Evolutionary conservation across 2,888 invertebrate genomes (phyloP).

Genomic region (Leucophenga maculata): DNA sequence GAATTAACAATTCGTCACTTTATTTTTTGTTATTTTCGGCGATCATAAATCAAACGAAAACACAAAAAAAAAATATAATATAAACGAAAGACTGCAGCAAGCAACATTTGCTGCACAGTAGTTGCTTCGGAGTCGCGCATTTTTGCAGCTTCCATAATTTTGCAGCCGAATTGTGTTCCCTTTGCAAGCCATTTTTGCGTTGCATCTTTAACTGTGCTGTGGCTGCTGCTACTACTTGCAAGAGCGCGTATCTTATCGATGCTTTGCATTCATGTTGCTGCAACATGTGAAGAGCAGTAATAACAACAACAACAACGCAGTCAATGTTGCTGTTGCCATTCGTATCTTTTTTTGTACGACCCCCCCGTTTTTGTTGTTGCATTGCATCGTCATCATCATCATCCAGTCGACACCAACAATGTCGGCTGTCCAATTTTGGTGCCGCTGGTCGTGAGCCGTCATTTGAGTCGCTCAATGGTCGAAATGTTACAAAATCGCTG

Average conservation of each 20-base stretch:
- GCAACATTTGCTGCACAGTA: conserved; percentile 52
- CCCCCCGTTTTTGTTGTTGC: background rate
- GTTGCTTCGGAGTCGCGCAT: conserved; percentile 66
- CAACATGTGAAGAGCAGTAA: conserved; percentile 39
- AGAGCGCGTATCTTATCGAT: conserved; percentile 60
- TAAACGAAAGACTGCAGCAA: background rate
- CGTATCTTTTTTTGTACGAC: too few relatives aligned
- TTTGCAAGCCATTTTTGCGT: background rate
- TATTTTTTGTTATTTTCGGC: background rate
- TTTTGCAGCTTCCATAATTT: conserved; percentile 67
- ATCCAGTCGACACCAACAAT: background rate
- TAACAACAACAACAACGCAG: conserved; percentile 48
- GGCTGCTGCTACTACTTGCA: conserved; percentile 13
- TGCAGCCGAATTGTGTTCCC: conserved; percentile 12
- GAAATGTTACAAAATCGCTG: conserved; percentile 5
- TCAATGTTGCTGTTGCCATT: background rate
- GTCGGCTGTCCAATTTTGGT: background rate
- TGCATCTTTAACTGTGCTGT: background rate
- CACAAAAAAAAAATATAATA: background rate
- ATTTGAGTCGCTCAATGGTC: background rate
- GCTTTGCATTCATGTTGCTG: conserved; percentile 65
- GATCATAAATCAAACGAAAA: conserved; percentile 56
- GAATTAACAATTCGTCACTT: conserved; percentile 3
- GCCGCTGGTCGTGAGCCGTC: too few relatives aligned
- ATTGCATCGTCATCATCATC: background rate